A percentile compares a stretch with the other conserved stretches of the same genome.
phyloP scores from a whole-genome alignment of 2,888 invertebrate genomes.

The Callinectes sapidus region DNA sequence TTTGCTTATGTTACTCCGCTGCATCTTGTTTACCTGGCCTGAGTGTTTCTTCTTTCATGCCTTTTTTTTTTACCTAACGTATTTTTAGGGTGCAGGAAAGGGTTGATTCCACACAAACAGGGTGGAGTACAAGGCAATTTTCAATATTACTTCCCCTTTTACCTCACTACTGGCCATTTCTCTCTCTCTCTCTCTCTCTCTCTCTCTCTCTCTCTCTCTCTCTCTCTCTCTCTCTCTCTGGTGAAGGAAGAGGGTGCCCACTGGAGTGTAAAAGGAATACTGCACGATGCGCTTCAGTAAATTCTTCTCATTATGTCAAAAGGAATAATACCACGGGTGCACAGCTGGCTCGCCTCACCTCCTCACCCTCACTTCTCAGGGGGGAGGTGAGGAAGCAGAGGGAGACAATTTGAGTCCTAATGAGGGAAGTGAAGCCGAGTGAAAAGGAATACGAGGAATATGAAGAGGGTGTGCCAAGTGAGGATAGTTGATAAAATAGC shows the following conservation, averaged over 20 bases:
- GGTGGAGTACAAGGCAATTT: constrained; percentile 10
- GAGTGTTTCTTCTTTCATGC: neutral
- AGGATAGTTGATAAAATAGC: neutral
- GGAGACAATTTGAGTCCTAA: constrained; percentile 7
- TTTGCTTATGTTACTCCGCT: neutral
- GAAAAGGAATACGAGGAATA: constrained; percentile 23
- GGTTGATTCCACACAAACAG: constrained; percentile 18
- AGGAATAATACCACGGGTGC: neutral
- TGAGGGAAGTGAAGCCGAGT: constrained; percentile 6
- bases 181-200: neutral
- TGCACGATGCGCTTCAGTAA: neutral
- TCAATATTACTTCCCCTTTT: neutral
- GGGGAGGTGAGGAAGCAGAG: neutral
- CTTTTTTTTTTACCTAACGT: neutral
- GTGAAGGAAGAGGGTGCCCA: neutral
- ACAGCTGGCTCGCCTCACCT: neutral
- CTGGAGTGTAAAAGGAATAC: neutral
- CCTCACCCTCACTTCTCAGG: neutral
- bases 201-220: neutral
- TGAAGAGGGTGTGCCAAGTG: neutral
- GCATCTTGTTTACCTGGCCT: neutral
- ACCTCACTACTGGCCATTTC: neutral
- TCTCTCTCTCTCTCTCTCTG: neutral
- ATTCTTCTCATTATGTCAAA: constrained; percentile 24
- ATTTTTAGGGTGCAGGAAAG: neutral